Conservation (phyloP, 2,113 vertebrate species). For the Neolamprologus fasciatus region DNA sequence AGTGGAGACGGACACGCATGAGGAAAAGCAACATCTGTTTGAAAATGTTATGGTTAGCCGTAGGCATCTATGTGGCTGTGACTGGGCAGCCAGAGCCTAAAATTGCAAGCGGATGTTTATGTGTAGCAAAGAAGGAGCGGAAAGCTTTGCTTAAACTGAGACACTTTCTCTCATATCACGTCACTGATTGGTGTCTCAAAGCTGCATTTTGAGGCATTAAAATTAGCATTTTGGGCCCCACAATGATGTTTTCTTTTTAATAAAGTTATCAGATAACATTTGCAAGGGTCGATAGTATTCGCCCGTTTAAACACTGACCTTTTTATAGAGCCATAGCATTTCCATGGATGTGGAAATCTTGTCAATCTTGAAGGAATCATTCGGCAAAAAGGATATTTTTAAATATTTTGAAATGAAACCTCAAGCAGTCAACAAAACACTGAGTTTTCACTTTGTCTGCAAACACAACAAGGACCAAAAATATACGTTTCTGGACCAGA, state of each 20-base stretch:
- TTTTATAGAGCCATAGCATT: background rate
- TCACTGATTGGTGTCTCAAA: background rate
- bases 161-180: background rate
- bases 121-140: background rate
- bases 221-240: fast-evolving
- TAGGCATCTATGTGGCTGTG: background rate
- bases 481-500: background rate
- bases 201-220: background rate
- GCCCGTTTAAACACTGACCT: background rate
- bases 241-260: background rate
- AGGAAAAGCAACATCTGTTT: background rate
- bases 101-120: background rate
- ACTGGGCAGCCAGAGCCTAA: background rate
- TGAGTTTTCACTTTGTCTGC: background rate
- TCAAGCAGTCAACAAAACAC: background rate
- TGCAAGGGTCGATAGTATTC: fast-evolving
- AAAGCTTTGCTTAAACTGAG: background rate
- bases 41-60: background rate
- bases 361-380: fast-evolving
- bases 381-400: background rate
- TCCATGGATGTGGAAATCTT: background rate
- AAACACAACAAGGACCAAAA: background rate
- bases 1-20: background rate
- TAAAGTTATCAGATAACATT: background rate
- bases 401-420: background rate